A percentile compares a stretch with the other conserved stretches of the same genome.
These are phyloP conservation scores for Cremastinae sp. DNA, from an alignment of 2,888 invertebrate species.

Conservation along the genomic window DNA sequence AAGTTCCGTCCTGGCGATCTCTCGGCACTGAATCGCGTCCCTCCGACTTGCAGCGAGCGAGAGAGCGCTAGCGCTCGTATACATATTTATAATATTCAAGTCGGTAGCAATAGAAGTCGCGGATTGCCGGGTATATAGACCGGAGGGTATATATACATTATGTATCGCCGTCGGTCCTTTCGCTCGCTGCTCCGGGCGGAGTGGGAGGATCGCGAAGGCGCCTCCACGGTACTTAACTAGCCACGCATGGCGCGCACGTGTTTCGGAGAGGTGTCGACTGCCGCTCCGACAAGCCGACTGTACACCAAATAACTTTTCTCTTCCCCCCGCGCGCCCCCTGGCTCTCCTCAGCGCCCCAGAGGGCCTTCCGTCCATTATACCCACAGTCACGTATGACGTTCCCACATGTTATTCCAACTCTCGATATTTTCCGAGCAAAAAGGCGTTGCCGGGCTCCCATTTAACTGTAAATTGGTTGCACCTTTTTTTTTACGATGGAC, in stretches of 20 bases:
- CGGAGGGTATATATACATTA: constrained; percentile 8
- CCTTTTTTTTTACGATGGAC: background rate
- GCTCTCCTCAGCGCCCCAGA: background rate
- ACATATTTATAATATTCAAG: background rate
- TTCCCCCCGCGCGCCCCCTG: background rate
- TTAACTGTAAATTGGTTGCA: background rate
- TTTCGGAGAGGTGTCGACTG: constrained; percentile 77
- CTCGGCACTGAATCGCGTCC: background rate
- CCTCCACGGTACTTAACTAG: constrained; percentile 74
- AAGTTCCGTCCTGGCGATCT: background rate
- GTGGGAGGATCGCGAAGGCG: constrained; percentile 66
- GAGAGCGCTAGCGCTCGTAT: background rate
- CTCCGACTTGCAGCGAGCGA: background rate
- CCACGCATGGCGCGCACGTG: constrained; percentile 79
- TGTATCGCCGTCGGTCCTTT: constrained; percentile 47
- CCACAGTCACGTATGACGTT: background rate
- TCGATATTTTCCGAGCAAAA: background rate
- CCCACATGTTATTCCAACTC: constrained; percentile 14
- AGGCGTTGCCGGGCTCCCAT: background rate
- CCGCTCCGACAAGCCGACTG: constrained; percentile 34
- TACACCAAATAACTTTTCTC: constrained; percentile 18
- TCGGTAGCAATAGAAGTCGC: constrained; percentile 27
- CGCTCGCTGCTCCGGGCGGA: constrained; percentile 9
- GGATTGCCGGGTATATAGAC: constrained; percentile 12
- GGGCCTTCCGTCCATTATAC: background rate